Evolutionary conservation across 2,797 vertebrate species (phyloP).

Genomic region (Coregonus ussuriensis): DNA sequence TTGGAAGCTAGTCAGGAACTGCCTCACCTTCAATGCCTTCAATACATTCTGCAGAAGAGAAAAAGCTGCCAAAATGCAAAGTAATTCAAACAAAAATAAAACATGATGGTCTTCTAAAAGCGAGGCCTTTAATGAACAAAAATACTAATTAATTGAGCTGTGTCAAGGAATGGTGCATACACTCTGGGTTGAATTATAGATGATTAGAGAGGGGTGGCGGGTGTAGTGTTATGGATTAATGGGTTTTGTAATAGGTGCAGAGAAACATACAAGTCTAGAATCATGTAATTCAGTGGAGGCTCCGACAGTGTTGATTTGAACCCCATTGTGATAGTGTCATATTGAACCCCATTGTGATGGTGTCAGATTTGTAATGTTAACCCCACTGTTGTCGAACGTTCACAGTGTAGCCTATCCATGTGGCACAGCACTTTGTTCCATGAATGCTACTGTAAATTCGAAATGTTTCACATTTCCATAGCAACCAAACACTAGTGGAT

Average conservation of each 20-base stretch:
- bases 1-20: conserved; percentile 38
- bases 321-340: conserved; percentile 3
- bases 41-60: conserved; percentile 54
- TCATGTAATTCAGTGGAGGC: conserved; percentile 34
- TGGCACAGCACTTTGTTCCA: neutral
- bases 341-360: conserved; percentile 8
- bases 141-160: conserved; percentile 71
- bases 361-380: conserved; percentile 20
- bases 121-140: conserved; percentile 71
- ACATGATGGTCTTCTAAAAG: conserved; percentile 69
- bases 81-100: conserved; percentile 74
- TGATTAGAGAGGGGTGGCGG: conserved; percentile 47
- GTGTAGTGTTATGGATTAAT: conserved; percentile 39
- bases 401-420: neutral
- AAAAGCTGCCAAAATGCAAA: conserved; percentile 53
- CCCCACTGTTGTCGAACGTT: conserved; percentile 27
- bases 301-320: conserved; percentile 16
- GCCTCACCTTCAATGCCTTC: conserved; percentile 18
- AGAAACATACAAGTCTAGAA: conserved; percentile 45
- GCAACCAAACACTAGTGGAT: too few species aligned
- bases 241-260: conserved; percentile 47
- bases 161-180: conserved; percentile 53
- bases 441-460: neutral
- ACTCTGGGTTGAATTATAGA: conserved; percentile 67
- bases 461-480: neutral